Evolutionary conservation across 2,888 invertebrate species (phyloP), one percentile per base, ranked within the genome.

Genomic region (Myopa testacea): DNA sequence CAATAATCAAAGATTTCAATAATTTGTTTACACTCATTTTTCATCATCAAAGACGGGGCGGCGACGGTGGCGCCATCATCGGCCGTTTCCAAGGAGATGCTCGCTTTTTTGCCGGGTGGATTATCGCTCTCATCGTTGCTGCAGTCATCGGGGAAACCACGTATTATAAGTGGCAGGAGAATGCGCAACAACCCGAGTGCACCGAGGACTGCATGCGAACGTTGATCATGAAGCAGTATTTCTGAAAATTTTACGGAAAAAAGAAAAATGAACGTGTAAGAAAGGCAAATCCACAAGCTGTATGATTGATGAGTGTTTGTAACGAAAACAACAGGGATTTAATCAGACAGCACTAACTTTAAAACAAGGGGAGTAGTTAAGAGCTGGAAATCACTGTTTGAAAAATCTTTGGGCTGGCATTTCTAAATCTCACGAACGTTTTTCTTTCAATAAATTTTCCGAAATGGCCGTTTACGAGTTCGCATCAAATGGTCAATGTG

Each of bases 1-100:
- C 94, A 95, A 78, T 95, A 91, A 88, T 95, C 94, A 87, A 95
- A 96, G 52, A 95, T 91, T 93, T 95, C 90, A 81, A 91, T 85
- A 82, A 89, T 87, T 87, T 89, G 88, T 78, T 84, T 86, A 77
- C 85, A 84, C 77, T 89, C 88, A 75, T 81, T 78, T 78, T 79
- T 50, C 79, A 77, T 37, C 79, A 76, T 40, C 78, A 78, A 38
- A 8, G 77, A 16, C 37, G 79, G 52, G 14, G 10, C 37, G n/a
- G 70, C 45, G 7, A 6, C 19, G 67, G 19, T 62, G 69, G 37
- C 10, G 52, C 38, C 34, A 55, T 34, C 16, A 34, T 62, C 58
- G 5, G 68, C 37, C 76, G 73, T 82, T 65, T 77, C 10, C 10
- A 75, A 34, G 16, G 45, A 12, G 12, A 62, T 76, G 55, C 52